A percentile compares a stretch with the other conserved stretches of the same genome.
These are phyloP conservation scores for Dichetophora obliterata DNA, from an alignment of 2,888 invertebrate species.

Conservation along the genomic window DNA sequence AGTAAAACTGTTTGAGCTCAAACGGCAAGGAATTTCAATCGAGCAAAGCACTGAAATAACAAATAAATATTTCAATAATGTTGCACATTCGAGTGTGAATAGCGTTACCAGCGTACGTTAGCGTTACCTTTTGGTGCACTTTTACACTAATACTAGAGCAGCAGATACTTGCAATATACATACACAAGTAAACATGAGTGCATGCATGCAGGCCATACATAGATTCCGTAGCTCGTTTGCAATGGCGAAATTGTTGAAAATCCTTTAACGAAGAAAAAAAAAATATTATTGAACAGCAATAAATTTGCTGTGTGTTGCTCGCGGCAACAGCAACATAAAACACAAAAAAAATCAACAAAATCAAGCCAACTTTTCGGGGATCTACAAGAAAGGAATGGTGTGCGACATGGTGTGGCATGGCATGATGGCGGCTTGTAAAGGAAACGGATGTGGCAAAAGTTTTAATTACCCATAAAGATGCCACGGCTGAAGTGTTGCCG, in stretches of 20 bases:
- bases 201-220: not conserved
- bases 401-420: not conserved
- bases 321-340: not conserved
- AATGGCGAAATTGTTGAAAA: conserved; percentile 49
- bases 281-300: conserved; percentile 60
- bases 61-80: conserved; percentile 57
- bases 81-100: conserved; percentile 49
- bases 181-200: not conserved
- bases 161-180: not conserved
- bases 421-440: not conserved
- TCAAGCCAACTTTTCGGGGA: conserved; percentile 13
- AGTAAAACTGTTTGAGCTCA: not conserved
- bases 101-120: not conserved
- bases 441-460: conserved; percentile 61
- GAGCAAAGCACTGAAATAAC: conserved; percentile 28
- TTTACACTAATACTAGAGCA: not conserved
- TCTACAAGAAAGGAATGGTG: not conserved
- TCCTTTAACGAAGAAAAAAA: conserved; percentile 44
- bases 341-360: too few relatives aligned
- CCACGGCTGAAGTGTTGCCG: conserved; percentile 37
- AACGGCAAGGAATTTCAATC: conserved; percentile 36
- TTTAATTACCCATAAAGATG: conserved; percentile 68
- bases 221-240: conserved; percentile 37
- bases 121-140: not conserved
- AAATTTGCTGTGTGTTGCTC: conserved; percentile 50